Base-by-base conservation (phyloP, 53 echinoderm and acorn worm species). In the Echinarachnius parma region DNA sequence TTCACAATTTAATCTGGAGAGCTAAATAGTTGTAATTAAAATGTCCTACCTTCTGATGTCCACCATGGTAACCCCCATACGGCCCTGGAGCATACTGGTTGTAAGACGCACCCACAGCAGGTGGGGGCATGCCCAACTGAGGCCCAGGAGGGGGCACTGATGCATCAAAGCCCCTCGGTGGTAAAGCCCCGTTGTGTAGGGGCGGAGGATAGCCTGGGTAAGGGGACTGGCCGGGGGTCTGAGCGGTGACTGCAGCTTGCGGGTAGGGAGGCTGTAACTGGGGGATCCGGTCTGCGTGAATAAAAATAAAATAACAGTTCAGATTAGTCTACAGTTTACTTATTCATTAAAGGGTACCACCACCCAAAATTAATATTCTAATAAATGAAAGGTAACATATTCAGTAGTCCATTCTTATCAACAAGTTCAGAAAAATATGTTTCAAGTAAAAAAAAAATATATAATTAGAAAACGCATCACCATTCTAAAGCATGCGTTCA, bases 121-220 rank as follows among this genome's bases (percentile, higher is more conserved):
- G 21, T 48, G 24, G 70, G 2, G 52, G 52, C 20, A 23, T 24
- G 34, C 35, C 70, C 53, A 22, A 4, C 57, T 23, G 57, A 4
- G 57, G 27, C 8, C 26, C 9, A 7, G 57, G 28, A 22, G 24
- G 57, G 57, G 53, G 35, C 13, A 53, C 11, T 33, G 70, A 0
- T 1, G 53, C 53, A 21, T 69, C 70, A 47, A 47, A 66, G 7
- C 66, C 66, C 31, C 49, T 48, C 31, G 66, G 28, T 28, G 66
- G 16, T 29, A 48, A 8, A 28, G 66, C 66, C 21, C 66, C 66
- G 7, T 46, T 46, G 18, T 46, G 66, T n/a, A 48, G 66, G 46
- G 48, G 66, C 15, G 66, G 66, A 2, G 64, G 64, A 24, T 18
- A 46, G n/a, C 7, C 7, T 7, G 66, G 46, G 31, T 66, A 66